Evolutionary conservation across 2,888 invertebrate genomes (phyloP).

Genomic region (Anthophora plumipes): DNA sequence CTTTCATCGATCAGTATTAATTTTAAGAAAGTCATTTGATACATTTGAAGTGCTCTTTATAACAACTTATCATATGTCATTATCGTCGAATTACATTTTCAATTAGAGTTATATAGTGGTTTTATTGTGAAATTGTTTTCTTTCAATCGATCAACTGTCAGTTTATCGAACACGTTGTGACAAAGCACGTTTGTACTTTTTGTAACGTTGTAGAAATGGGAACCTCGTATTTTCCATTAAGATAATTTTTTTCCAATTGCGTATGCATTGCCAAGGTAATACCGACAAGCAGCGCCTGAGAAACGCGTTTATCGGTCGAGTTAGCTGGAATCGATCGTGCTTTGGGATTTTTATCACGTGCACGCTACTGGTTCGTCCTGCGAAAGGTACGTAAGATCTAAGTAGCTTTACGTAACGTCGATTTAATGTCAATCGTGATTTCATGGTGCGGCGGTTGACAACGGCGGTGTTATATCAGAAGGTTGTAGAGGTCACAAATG

Average conservation of each 20-base stretch:
- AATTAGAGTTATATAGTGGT: too few relatives aligned
- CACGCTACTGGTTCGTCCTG: slow-evolving; percentile 6
- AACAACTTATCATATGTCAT: too few relatives aligned
- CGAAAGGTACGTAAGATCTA: neutral
- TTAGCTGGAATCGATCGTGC: slow-evolving; percentile 1
- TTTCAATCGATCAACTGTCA: too few relatives aligned
- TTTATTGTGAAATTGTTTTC: too few relatives aligned
- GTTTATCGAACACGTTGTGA: neutral
- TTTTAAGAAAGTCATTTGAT: neutral
- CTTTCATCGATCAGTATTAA: neutral
- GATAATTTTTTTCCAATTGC: neutral
- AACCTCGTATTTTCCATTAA: neutral
- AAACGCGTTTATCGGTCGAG: slow-evolving; percentile 1
- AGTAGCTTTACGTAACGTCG: slow-evolving; percentile 40
- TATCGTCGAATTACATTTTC: too few relatives aligned
- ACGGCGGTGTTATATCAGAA: slow-evolving; percentile 2
- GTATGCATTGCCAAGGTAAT: neutral
- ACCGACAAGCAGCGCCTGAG: neutral
- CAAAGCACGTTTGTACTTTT: neutral
- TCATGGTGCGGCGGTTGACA: neutral
- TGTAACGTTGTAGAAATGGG: neutral
- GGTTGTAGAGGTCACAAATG: slow-evolving; percentile 5
- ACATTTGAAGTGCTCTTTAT: too few relatives aligned
- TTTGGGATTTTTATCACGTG: slow-evolving; percentile 16
- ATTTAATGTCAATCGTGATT: slow-evolving; percentile 41